Conservation (phyloP, 2,888 invertebrate genomes). For the Conomelus anceps region DNA sequence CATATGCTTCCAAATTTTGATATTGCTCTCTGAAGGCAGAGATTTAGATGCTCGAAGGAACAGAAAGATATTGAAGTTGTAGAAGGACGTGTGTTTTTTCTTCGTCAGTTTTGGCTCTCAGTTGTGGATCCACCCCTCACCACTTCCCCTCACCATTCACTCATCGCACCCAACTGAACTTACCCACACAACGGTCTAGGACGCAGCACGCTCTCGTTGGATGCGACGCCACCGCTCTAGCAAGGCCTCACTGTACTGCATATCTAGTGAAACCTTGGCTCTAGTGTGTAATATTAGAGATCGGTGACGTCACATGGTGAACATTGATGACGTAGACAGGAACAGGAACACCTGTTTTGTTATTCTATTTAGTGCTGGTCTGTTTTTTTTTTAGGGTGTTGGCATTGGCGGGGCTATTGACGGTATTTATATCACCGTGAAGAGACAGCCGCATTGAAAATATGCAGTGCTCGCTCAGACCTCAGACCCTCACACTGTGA, state of each 20-base stretch:
- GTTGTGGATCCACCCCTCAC: not conserved
- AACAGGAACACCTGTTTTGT: not conserved
- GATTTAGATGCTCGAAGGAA: not conserved
- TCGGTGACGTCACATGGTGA: not conserved
- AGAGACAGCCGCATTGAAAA: not conserved
- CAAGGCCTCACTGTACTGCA: no score
- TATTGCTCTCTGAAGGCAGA: not conserved
- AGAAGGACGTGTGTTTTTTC: not conserved
- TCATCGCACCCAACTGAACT: not conserved
- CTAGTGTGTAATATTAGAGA: not conserved
- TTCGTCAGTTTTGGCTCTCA: not conserved
- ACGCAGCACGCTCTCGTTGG: not conserved
- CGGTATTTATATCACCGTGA: not conserved
- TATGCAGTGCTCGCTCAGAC: not conserved
- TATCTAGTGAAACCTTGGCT: no score
- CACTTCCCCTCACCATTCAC: not conserved
- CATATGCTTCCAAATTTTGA: not conserved
- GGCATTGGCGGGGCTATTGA: not conserved
- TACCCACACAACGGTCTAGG: not conserved
- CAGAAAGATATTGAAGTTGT: not conserved
- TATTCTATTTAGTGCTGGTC: not conserved
- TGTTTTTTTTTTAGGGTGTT: not conserved
- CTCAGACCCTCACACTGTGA: no score
- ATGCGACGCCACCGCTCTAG: no score
- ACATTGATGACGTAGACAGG: not conserved